Conservation (phyloP, 2,113 vertebrate genomes). For the Phyllopteryx taeniolatus region DNA sequence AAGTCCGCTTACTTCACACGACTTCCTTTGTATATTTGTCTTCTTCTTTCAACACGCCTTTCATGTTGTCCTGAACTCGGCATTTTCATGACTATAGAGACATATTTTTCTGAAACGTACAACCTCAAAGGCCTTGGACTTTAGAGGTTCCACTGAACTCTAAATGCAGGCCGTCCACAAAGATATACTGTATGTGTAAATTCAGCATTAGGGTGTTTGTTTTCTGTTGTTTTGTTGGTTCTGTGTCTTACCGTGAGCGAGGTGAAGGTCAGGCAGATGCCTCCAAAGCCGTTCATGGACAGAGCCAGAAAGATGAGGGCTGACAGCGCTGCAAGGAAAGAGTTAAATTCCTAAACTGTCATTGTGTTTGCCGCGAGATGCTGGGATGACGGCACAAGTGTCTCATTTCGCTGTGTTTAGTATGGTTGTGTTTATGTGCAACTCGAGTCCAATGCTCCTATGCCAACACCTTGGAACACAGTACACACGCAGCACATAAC, state of each 20-base stretch:
- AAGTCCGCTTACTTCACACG: too few relatives aligned
- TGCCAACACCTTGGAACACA: not conserved
- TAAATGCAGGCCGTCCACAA: not conserved
- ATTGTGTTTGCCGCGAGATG: too few relatives aligned
- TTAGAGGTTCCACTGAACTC: not conserved
- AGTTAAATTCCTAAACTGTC: not conserved
- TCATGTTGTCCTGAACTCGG: too few relatives aligned
- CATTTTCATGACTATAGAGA: too few relatives aligned
- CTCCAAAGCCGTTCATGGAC: conserved; percentile 87
- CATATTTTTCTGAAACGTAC: not conserved
- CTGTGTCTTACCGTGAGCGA: conserved; percentile 83
- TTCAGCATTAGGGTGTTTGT: not conserved
- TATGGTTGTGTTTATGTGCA: not conserved
- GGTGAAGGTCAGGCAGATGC: conserved; percentile 91
- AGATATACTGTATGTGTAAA: not conserved
- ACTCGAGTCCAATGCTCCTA: not conserved
- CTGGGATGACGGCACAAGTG: not conserved
- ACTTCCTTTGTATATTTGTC: too few relatives aligned
- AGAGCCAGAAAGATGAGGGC: conserved; percentile 84
- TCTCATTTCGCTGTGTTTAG: not conserved
- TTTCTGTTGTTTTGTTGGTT: not conserved
- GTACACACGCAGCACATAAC: not conserved
- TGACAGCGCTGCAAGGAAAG: conserved; percentile 72
- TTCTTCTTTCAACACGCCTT: too few relatives aligned
- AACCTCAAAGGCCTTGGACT: not conserved